These are phyloP conservation scores for Ctenopoma multispine DNA, from an alignment of 2,797 vertebrate genomes.

Conservation along the genomic window DNA sequence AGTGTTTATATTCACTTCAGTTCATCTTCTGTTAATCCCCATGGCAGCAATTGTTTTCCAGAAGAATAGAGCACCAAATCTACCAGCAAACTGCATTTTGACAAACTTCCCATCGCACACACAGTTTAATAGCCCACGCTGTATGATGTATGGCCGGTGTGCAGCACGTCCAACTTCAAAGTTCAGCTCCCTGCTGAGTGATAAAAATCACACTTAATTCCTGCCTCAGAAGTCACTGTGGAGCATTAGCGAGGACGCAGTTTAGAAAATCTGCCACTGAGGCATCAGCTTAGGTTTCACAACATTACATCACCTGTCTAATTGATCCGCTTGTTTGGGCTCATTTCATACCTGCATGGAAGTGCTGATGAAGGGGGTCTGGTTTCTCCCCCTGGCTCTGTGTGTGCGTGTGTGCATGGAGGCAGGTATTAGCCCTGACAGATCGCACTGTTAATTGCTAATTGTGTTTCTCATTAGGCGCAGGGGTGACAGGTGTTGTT, in stretches of 20 bases:
- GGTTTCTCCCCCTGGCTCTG: conserved; percentile 7
- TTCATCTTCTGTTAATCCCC: conserved; percentile 46
- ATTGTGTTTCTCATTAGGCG: conserved; percentile 90
- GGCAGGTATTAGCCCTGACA: conserved; percentile 88
- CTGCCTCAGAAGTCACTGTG: conserved; percentile 51
- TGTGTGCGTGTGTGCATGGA: conserved; percentile 49
- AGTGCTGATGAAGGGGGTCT: conserved; percentile 75
- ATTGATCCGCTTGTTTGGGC: conserved; percentile 77
- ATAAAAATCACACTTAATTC: conserved; percentile 51
- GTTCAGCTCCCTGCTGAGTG: conserved; percentile 46
- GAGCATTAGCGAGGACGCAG: conserved; percentile 44
- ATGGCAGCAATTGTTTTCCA: conserved; percentile 34
- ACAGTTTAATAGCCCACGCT: conserved; percentile 33
- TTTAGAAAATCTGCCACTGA: conserved; percentile 54
- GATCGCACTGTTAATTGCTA: conserved; percentile 89
- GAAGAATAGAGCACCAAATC: conserved; percentile 44
- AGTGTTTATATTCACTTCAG: conserved; percentile 47
- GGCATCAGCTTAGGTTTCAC: conserved; percentile 72
- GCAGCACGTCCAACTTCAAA: conserved; percentile 29
- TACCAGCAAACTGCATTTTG: conserved; percentile 36
- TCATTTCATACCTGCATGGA: conserved; percentile 76
- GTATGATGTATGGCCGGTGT: conserved; percentile 33
- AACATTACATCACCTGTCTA: conserved; percentile 80
- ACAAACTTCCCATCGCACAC: conserved; percentile 40
- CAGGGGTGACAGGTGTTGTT: conserved; percentile 90